Base-by-base conservation (phyloP, 2,113 vertebrate species). In the Nesogale talazaci region DNA sequence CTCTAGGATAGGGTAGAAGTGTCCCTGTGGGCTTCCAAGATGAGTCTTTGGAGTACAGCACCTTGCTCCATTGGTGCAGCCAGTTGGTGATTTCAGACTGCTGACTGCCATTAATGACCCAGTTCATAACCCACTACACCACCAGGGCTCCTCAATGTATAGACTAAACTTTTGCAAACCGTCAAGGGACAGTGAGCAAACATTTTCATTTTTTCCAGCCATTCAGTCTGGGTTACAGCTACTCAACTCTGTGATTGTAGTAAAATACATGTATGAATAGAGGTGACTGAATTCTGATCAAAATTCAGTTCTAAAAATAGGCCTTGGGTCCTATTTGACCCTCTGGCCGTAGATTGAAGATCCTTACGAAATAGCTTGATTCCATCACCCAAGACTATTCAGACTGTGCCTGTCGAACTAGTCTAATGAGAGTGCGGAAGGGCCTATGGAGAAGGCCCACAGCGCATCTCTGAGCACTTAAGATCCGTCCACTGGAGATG, bases 271-370 rank as follows among this genome's bases (percentile, higher is more conserved):
- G 93, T 88, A 75, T 14, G 11, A 86, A 89, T 3, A 92, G 70
- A 59, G 3, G 12, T 6, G 16, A 38, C 63, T 87, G 16, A 31
- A 52, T 76, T 88, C 29, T 31, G 75, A 40, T 87, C 88, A 82
- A 87, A 84, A 20, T 80, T 63, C 74, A 85, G 85, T 93, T 96
- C 27, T 61, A 74, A 89, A 94, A 70, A 59, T n/a, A 74, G 23
- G 36, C 20, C 59, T 7, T 38, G 8, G 46, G 23, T 88, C 85
- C n/a, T 16, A 83, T 69, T 63, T 78, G 82, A 34, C 63, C 74
- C 56, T 29, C 14, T 4, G 7, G 19, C 67, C 40, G 27, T 16
- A 77, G 52, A 38, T 31, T 36, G 34, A 59, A 76, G 31, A 74
- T 16, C 36, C n/a, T 75, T 75, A 36, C 31, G 82, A 91, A 89